Conservation (phyloP, 1,140 invertebrate species). For the Brachionus paranguensis region DNA sequence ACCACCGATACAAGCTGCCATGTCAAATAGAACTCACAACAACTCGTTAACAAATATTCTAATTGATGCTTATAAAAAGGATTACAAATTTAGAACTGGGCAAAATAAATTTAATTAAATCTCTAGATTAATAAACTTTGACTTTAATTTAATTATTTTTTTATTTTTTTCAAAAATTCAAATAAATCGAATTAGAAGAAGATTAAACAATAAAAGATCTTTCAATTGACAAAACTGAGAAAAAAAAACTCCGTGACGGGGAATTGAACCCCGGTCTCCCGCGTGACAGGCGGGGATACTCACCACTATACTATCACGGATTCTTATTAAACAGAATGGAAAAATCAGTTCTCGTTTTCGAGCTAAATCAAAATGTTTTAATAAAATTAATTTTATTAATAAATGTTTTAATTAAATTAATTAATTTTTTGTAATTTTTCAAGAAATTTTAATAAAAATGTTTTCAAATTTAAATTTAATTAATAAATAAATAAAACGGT, state of each 20-base stretch:
- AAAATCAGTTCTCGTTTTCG: background rate
- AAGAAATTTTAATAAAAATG: background rate
- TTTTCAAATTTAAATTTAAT: too few relatives aligned
- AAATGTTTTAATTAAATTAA: too few relatives aligned
- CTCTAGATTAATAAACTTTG: background rate
- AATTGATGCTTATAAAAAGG: constrained; percentile 15
- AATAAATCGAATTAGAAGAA: too few relatives aligned
- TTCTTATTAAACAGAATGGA: background rate
- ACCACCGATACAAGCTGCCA: background rate
- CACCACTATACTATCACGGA: background rate
- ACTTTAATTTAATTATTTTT: background rate
- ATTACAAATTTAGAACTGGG: constrained; percentile 14
- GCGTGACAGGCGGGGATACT: background rate
- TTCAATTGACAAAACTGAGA: background rate
- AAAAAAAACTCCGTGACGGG: background rate
- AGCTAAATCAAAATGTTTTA: background rate
- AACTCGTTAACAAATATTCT: constrained; percentile 30
- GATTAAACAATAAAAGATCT: background rate
- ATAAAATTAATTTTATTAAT: background rate
- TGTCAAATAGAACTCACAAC: background rate
- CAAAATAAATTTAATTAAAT: background rate
- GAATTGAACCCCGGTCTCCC: background rate
- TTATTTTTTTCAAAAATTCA: background rate
- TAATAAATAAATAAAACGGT: too few relatives aligned
- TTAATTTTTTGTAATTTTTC: background rate